Conservation (phyloP, 2,113 vertebrate genomes). For the Chrysochloris asiatica region DNA sequence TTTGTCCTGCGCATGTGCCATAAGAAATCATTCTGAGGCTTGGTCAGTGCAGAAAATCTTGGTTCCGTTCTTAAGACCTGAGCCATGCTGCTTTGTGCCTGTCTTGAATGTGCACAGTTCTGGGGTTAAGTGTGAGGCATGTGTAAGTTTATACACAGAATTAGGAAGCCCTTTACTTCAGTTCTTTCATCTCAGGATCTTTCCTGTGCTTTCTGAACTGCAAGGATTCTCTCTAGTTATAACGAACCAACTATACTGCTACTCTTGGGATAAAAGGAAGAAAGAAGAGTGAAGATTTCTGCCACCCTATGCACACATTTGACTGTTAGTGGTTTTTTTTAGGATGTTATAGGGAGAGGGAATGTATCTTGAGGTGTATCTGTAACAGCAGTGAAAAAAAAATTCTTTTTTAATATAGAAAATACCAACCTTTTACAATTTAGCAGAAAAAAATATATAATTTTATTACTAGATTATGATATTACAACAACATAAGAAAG, state of each 20-base stretch:
- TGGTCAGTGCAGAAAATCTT: not conserved
- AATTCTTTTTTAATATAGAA: not conserved
- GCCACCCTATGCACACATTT: not conserved
- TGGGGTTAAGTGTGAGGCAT: not conserved
- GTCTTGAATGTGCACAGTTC: not conserved
- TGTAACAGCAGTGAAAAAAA: not conserved
- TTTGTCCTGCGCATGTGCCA: not conserved
- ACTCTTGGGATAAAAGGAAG: not conserved
- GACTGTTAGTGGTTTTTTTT: not conserved
- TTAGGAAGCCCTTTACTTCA: not conserved
- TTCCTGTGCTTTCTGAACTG: not conserved
- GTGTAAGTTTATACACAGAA: not conserved
- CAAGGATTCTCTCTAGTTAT: not conserved
- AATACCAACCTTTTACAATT: not conserved
- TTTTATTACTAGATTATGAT: not conserved
- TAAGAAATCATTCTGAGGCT: not conserved
- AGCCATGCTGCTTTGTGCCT: not conserved
- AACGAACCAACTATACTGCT: not conserved
- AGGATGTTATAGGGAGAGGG: not conserved
- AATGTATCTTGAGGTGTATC: not conserved
- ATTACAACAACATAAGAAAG: not conserved
- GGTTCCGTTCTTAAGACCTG: not conserved
- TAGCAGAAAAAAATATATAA: not conserved
- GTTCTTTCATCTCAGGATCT: not conserved
- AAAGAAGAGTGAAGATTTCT: not conserved